Percentiles rank a stretch among this genome's conserved stretches.
phyloP scores from a whole-genome alignment of 2,888 invertebrate species.

The Carpatolechia fugitivella region DNA sequence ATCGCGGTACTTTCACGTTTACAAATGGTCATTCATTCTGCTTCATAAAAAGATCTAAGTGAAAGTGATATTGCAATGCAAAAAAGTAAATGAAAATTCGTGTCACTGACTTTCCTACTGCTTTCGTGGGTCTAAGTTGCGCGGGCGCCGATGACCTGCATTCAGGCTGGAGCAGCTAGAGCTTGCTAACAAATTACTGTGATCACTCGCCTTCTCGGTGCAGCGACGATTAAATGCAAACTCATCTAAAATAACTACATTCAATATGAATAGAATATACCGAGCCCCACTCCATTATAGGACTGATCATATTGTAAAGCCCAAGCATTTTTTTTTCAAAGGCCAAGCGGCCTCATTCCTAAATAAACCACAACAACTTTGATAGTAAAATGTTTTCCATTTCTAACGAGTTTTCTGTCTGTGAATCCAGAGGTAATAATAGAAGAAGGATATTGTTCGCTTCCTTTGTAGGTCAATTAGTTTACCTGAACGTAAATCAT shows the following conservation, averaged over 20 bases:
- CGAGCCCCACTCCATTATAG: not conserved
- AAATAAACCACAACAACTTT: too few relatives aligned
- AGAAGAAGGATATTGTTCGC: too few relatives aligned
- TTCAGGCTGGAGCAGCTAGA: constrained; percentile 23
- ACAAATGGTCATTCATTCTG: constrained; percentile 65
- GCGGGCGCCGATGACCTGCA: constrained; percentile 52
- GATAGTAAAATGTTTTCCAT: too few relatives aligned
- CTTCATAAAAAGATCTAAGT: constrained; percentile 65
- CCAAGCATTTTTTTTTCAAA: too few relatives aligned
- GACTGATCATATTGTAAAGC: too few relatives aligned
- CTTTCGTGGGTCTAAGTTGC: constrained; percentile 47
- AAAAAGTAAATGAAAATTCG: constrained; percentile 75
- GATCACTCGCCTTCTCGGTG: not conserved
- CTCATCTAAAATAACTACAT: not conserved
- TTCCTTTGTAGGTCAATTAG: too few relatives aligned
- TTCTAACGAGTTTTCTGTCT: too few relatives aligned
- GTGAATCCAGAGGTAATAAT: too few relatives aligned
- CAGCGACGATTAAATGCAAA: not conserved
- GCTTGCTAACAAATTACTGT: constrained; percentile 4
- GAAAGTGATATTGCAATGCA: constrained; percentile 74
- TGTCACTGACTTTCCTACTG: constrained; percentile 72
- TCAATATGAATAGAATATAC: not conserved
- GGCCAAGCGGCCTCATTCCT: too few relatives aligned
- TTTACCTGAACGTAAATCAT: not conserved
- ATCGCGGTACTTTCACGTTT: constrained; percentile 72